A percentile compares a stretch with the other conserved stretches of the same genome.
phyloP scores from a whole-genome alignment of 2,113 vertebrate genomes.

The Erpornis zantholeuca region DNA sequence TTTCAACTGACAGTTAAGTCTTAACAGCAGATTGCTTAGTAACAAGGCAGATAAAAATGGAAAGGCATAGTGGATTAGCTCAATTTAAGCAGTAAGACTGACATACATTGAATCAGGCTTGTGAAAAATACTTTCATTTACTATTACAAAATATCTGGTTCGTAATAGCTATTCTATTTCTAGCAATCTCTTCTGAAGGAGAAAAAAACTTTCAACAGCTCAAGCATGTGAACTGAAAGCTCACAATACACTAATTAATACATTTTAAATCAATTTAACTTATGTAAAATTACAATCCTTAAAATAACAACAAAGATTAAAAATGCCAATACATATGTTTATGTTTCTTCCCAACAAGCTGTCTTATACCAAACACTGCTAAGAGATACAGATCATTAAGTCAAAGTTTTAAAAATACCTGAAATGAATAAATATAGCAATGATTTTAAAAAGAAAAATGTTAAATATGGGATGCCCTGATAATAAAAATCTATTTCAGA shows the following conservation, averaged over 20 bases:
- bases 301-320: neutral
- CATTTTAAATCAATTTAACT: neutral
- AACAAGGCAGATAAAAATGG: neutral
- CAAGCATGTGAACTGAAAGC: neutral
- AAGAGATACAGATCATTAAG: neutral
- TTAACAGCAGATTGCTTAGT: neutral
- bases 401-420: neutral
- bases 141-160: neutral
- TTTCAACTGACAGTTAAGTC: neutral
- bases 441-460: neutral
- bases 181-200: neutral
- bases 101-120: neutral
- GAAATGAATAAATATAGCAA: neutral
- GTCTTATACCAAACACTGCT: neutral
- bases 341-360: neutral
- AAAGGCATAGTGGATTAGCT: neutral
- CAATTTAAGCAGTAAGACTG: neutral
- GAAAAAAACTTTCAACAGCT: neutral
- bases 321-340: neutral
- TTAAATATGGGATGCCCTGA: neutral
- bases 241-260: neutral
- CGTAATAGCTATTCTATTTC: neutral
- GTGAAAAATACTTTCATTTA: neutral
- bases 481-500: neutral
- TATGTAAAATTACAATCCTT: neutral